These are phyloP conservation scores for Temnothorax unifasciatus DNA, from an alignment of 2,888 invertebrate species.

Conservation along the genomic window DNA sequence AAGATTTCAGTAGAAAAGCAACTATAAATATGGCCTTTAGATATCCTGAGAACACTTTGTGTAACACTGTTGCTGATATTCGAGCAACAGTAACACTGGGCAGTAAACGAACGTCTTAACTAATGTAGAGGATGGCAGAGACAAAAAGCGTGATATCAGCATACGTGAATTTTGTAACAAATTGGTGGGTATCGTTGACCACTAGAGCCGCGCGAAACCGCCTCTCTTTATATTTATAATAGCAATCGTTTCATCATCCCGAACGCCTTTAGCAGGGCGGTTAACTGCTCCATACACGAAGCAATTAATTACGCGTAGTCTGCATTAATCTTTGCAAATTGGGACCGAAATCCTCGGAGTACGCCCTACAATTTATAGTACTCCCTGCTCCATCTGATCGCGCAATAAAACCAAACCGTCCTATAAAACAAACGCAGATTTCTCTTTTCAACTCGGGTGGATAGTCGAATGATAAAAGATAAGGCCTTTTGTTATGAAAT, in stretches of 20 bases:
- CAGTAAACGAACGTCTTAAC: conserved; percentile 57
- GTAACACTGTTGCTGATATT: neutral
- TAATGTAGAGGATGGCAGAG: conserved; percentile 65
- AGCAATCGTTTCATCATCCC: conserved; percentile 71
- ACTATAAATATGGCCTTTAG: neutral
- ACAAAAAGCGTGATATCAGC: conserved; percentile 61
- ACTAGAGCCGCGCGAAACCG: conserved; percentile 57
- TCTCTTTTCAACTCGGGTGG: conserved; percentile 17
- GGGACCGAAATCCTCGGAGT: conserved; percentile 65
- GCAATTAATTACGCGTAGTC: conserved; percentile 71
- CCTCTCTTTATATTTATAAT: conserved; percentile 73
- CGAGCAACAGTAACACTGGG: neutral
- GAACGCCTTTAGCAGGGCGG: conserved; percentile 63
- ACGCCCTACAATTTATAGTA: conserved; percentile 65
- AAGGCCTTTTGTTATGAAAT: conserved; percentile 22
- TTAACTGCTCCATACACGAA: conserved; percentile 61
- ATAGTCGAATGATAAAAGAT: neutral
- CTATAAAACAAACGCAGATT: conserved; percentile 45
- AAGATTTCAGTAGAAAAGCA: neutral
- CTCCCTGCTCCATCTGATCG: conserved; percentile 45
- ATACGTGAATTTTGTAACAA: conserved; percentile 65
- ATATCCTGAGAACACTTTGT: neutral
- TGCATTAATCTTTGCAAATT: conserved; percentile 75
- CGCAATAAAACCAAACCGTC: conserved; percentile 51
- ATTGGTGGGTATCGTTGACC: conserved; percentile 69